Evolutionary conservation across 2,888 invertebrate species (phyloP).

Genomic region (Acrocera orbiculus): DNA sequence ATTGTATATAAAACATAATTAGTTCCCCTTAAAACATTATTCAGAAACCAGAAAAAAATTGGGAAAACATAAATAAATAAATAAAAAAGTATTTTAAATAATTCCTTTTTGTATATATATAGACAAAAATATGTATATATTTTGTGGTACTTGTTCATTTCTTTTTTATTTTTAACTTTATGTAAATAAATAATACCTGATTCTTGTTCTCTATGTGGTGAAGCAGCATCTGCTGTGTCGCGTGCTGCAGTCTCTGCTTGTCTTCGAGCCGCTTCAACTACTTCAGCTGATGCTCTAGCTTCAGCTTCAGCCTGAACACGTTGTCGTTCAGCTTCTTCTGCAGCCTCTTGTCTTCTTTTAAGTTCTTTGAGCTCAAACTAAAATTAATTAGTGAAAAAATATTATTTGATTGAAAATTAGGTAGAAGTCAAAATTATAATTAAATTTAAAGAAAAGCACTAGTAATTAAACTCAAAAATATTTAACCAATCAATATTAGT

Average conservation of each 20-base stretch:
- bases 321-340: conserved; percentile 64
- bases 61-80: too few species aligned
- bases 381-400: background rate
- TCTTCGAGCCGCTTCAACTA: conserved; percentile 29
- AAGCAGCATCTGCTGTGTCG: conserved; percentile 25
- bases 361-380: conserved; percentile 95
- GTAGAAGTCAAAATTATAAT: conserved; percentile 2
- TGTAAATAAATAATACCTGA: too few species aligned
- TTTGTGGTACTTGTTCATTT: too few species aligned
- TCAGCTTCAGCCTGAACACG: conserved; percentile 39
- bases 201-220: conserved; percentile 24
- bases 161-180: too few species aligned
- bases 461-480: too few species aligned
- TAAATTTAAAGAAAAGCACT: conserved; percentile 7
- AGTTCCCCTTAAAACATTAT: too few species aligned
- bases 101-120: too few species aligned
- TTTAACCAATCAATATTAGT: too few species aligned
- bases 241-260: conserved; percentile 24
- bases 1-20: too few species aligned
- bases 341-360: conserved; percentile 72
- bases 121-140: too few species aligned
- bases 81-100: too few species aligned
- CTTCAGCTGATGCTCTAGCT: conserved; percentile 36
- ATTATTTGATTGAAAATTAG: conserved; percentile 9
- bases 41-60: too few species aligned